These are phyloP conservation scores for Camelus dromedarius DNA, from an alignment of 2,113 vertebrate species.

Conservation along the genomic window DNA sequence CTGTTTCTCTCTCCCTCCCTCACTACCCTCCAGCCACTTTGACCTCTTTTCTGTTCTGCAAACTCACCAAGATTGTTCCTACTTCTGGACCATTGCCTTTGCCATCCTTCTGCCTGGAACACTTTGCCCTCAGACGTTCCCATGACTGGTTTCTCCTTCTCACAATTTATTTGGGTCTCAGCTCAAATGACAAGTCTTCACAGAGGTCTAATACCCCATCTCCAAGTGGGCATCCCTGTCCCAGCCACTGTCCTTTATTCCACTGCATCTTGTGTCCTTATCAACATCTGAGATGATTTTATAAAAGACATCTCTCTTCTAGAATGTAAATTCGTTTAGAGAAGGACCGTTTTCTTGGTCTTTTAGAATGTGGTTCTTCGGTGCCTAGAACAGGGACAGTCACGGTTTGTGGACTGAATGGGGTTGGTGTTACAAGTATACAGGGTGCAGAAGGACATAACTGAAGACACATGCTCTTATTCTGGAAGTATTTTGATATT, in stretches of 20 bases:
- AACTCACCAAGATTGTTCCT: neutral
- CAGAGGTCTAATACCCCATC: neutral
- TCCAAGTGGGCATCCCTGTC: neutral
- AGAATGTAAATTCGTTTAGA: neutral
- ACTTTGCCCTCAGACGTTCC: neutral
- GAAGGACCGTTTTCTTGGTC: neutral
- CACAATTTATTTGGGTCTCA: neutral
- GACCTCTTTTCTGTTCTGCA: neutral
- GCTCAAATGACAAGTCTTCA: neutral
- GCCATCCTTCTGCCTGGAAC: neutral
- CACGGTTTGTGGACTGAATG: neutral
- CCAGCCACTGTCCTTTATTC: neutral
- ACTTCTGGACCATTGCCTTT: neutral
- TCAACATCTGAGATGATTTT: neutral
- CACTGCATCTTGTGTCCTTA: neutral
- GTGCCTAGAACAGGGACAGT: neutral
- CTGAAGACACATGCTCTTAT: neutral
- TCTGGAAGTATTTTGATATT: neutral
- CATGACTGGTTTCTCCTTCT: neutral
- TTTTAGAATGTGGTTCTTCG: neutral
- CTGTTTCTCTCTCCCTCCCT: neutral
- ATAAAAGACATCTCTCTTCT: neutral
- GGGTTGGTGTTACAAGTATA: too few species aligned
- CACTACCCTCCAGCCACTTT: rapidly evolving
- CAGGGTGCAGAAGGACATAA: neutral